Conservation (phyloP, 1,140 invertebrate genomes). For the Battus philenor region DNA sequence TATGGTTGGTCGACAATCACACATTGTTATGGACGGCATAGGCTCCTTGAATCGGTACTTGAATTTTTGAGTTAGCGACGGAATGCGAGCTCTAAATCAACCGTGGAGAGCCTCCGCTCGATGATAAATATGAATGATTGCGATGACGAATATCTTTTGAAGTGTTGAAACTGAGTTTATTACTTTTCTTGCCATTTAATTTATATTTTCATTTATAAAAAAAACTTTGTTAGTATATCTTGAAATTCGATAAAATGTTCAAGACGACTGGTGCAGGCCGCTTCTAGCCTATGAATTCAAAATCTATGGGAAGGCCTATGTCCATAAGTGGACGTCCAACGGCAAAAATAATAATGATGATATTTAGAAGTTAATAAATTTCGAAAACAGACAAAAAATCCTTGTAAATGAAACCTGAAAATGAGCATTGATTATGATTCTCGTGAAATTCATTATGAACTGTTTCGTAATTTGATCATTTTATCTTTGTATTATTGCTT, state of each 20-base stretch:
- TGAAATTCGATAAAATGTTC: not conserved
- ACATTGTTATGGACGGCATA: slow-evolving; percentile 32
- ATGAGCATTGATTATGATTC: no score
- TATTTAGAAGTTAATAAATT: no score
- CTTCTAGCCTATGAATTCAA: no score
- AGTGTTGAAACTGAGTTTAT: slow-evolving; percentile 3
- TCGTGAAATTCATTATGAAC: no score
- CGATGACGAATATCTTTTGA: slow-evolving; percentile 22
- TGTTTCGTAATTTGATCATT: no score
- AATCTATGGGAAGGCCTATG: no score
- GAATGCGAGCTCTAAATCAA: slow-evolving; percentile 53
- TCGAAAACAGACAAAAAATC: no score
- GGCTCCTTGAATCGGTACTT: slow-evolving; percentile 46
- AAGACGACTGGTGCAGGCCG: not conserved
- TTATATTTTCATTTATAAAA: not conserved
- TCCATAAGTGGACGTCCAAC: no score
- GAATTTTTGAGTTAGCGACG: slow-evolving; percentile 52
- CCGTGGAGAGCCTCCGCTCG: slow-evolving; percentile 36
- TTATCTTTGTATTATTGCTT: no score
- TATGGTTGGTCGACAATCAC: slow-evolving; percentile 17
- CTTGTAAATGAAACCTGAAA: no score
- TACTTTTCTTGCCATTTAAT: slow-evolving; percentile 6
- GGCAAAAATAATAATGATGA: no score
- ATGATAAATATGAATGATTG: slow-evolving; percentile 31
- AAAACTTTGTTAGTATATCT: not conserved